Base-by-base conservation (phyloP, 2,113 vertebrate genomes). In the Phalacrocorax aristotelis region DNA sequence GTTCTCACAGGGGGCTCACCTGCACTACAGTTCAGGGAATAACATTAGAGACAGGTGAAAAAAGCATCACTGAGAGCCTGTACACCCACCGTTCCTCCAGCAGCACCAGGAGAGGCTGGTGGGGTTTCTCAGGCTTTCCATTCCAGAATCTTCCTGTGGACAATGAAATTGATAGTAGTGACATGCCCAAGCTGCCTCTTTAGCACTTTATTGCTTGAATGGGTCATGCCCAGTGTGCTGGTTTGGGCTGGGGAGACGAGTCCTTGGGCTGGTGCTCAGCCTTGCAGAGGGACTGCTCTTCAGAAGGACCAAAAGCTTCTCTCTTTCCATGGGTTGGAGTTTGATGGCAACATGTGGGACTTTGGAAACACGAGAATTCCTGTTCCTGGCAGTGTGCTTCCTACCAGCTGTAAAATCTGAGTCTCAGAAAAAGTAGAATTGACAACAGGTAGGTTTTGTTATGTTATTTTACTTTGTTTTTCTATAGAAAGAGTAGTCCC, bases 341-440 rank as follows among this genome's bases (percentile, higher is more conserved):
- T 60, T 38, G 34, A 27, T 27, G 34, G 42, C 51, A 40, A 4
- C 46, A 3, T 42, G 44, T 32, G 58, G 38, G 58, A 23, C 72
- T 54, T 54, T 4, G 25, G 55, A 52, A 58, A 27, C 19, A 32
- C 61, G 14, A 71, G 36, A 40, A 16, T 66, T 40, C 38, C 44
- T 4, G 1, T 62, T 86, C 21, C 48, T 66, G 40, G 27, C 57
- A 18, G 32, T 15, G 85, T 29, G 2, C 14, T 49, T 62, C 58
- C 48, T 40, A 15, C 10, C 4, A 4, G 36, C 36, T 75, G 66
- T 34, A 27, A 54, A 48, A 30, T 13, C 23, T 3, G 29, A 30
- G 25, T 9, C 15, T 30, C 2, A 1, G 70, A 4, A 29, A 20
- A 57, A 7, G 13, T 0, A 3, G 32, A n/a, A 60, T 57, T 32